Conservation (phyloP, 2,888 invertebrate species). For the Pristionchus entomophagus region DNA sequence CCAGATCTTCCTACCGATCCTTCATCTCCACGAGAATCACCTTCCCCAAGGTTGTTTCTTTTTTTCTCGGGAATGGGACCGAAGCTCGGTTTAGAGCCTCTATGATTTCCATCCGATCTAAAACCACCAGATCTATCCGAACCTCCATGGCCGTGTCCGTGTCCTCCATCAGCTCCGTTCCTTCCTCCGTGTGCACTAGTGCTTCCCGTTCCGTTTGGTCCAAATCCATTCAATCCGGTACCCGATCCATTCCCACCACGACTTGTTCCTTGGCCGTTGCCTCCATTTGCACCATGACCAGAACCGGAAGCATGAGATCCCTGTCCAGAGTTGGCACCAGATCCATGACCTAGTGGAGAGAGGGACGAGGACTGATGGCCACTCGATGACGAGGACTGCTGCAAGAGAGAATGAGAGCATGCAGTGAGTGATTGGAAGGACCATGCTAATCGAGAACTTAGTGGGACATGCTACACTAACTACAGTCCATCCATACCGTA, state of each 20-base stretch:
- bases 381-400: conserved; percentile 30
- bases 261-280: neutral
- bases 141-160: conserved; percentile 1
- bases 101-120: neutral
- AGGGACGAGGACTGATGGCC: conserved; percentile 28
- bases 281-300: too few species aligned
- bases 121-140: neutral
- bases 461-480: too few species aligned
- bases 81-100: too few species aligned
- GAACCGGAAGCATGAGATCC: neutral
- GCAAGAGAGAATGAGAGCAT: neutral
- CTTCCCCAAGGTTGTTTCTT: too few species aligned
- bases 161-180: neutral
- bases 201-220: neutral
- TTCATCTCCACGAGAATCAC: neutral
- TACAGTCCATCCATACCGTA: neutral
- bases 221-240: neutral
- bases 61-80: too few species aligned
- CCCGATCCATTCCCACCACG: neutral
- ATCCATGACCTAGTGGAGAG: neutral
- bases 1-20: neutral
- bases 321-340: neutral
- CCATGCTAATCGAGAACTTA: neutral
- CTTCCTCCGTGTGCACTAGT: neutral
- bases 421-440: neutral